Evolutionary conservation across 2,113 vertebrate species (phyloP).

Genomic region (Sebastes schlegelii): DNA sequence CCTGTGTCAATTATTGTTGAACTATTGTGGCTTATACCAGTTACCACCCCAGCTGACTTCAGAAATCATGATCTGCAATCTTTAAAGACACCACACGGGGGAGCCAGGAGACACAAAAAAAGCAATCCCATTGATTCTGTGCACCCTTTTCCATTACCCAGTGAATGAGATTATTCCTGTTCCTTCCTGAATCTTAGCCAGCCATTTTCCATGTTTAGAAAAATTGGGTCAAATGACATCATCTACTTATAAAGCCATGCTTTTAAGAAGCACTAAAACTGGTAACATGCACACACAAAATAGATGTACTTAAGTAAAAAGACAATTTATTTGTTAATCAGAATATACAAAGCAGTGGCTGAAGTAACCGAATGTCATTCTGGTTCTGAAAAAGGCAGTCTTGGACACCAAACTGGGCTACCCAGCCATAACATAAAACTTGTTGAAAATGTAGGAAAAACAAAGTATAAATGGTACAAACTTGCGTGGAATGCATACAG

Average conservation of each 20-base stretch:
- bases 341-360: slow-evolving; percentile 93
- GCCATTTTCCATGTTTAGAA: slow-evolving; percentile 75
- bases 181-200: slow-evolving; percentile 59
- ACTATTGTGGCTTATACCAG: background rate
- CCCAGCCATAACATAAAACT: slow-evolving; percentile 80
- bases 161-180: slow-evolving; percentile 57
- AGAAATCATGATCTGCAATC: slow-evolving; percentile 3
- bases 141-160: slow-evolving; percentile 66
- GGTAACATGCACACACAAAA: slow-evolving; percentile 36
- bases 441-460: slow-evolving; percentile 71
- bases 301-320: slow-evolving; percentile 81
- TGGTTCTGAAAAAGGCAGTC: slow-evolving; percentile 81
- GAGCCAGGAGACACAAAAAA: slow-evolving; percentile 25
- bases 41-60: background rate
- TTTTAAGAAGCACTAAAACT: slow-evolving; percentile 24
- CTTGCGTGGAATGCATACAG: slow-evolving; percentile 86
- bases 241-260: slow-evolving; percentile 33
- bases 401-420: slow-evolving; percentile 77
- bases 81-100: slow-evolving; percentile 49
- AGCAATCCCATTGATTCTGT: slow-evolving; percentile 7
- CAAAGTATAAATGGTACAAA: slow-evolving; percentile 83
- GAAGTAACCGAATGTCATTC: slow-evolving; percentile 85
- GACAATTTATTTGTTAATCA: slow-evolving; percentile 90
- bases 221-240: slow-evolving; percentile 77
- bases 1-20: slow-evolving; percentile 56